Base-by-base conservation (phyloP, 2,888 invertebrate genomes). In the Aelia acuminata region DNA sequence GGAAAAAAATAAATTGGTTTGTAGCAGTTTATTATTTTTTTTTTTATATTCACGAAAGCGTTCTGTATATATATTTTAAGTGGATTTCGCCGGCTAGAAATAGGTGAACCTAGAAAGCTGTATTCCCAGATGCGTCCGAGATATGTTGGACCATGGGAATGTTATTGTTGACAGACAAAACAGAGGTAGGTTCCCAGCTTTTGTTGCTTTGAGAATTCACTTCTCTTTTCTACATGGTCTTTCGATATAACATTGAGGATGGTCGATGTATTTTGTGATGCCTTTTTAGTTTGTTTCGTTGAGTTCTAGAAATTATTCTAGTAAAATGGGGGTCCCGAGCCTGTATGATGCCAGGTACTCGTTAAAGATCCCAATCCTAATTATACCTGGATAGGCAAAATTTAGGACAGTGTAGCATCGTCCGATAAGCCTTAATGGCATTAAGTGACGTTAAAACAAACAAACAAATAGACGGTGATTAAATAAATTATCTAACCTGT, bases 151-250 rank as follows among this genome's bases (percentile, higher is more conserved):
- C 63, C 63, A 63, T 63, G 63, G 63, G 63, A 63, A 63, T 31
- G 63, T 63, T 63, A 63, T 63, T 63, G 63, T 63, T 63, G 63
- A 63, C 63, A 63, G 63, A 35, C 63, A 63, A 18, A 63, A 63
- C 63, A 63, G 63, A 63, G 63, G 7, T 63, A 63, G 63, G 63
- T 63, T 63, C 63, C 31, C 63, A 63, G 15, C 63, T 63, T 35
- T 63, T 63, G 31, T 35, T 63, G 63, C 31, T 63, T 63, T 13
- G 31, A 18, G 63, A 63, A 63, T 31, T 35, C 63, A 31, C 63
- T 31, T 18, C 31, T 63, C 31, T 63, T 63, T 63, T 63, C 18
- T 63, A 63, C 63, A 63, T 18, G 31, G 15, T 63, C n/a, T 35
- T 31, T 11, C 18, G 5, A 5, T 63, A 63, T 31, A 31, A 31